Evolutionary conservation across 2,888 invertebrate genomes (phyloP).

Genomic region (Vandiemenella viatica): DNA sequence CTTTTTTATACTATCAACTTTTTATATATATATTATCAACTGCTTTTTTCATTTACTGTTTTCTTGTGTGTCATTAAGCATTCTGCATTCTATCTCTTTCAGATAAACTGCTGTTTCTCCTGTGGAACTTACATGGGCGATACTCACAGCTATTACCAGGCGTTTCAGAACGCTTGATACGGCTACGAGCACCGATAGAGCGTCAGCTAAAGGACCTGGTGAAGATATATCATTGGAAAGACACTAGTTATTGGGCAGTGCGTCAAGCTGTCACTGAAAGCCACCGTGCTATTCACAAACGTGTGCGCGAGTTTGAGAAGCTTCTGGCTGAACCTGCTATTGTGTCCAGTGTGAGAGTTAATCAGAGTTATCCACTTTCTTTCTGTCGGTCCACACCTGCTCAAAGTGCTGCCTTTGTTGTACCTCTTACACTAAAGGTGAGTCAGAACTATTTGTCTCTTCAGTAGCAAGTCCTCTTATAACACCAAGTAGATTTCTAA

Average conservation of each 20-base stretch:
- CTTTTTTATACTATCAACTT: too few species aligned
- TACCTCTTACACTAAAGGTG: not conserved
- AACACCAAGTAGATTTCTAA: too few species aligned
- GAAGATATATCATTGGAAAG: constrained; percentile 89
- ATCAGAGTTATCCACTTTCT: too few species aligned
- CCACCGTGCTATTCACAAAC: constrained; percentile 74
- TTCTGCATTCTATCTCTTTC: constrained; percentile 18
- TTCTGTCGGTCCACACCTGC: too few species aligned
- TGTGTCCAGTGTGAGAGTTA: too few species aligned
- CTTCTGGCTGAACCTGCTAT: constrained; percentile 5
- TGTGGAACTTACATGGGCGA: constrained; percentile 73
- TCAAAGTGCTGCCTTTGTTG: too few species aligned
- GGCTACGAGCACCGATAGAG: constrained; percentile 66
- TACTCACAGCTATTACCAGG: constrained; percentile 62
- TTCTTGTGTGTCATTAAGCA: too few species aligned
- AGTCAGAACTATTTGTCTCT: too few species aligned
- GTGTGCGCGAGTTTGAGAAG: constrained; percentile 64
- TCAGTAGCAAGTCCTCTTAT: too few species aligned
- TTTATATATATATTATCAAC: too few species aligned
- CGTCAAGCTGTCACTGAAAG: constrained; percentile 78
- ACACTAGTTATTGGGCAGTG: constrained; percentile 86
- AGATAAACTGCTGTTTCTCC: constrained; percentile 44
- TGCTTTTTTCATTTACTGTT: too few species aligned
- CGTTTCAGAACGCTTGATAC: constrained; percentile 47
- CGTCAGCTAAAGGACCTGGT: constrained; percentile 85